phyloP scores from a whole-genome alignment of 2,888 invertebrate genomes.

The Unio pictorum region DNA sequence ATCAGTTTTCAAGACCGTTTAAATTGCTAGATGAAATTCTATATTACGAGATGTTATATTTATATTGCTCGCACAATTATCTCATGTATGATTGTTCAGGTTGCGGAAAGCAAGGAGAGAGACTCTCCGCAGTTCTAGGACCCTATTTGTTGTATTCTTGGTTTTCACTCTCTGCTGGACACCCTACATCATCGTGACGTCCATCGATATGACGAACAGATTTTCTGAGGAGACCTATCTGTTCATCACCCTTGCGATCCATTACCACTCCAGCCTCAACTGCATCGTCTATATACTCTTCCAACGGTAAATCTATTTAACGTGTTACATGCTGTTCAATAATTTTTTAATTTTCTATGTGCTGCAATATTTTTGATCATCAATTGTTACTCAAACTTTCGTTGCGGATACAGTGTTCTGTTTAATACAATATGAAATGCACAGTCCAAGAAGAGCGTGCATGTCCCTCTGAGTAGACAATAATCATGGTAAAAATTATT shows the following conservation, averaged over 20 bases:
- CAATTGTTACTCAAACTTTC: too few species aligned
- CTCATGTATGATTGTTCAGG: slow-evolving; percentile 7
- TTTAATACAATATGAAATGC: too few species aligned
- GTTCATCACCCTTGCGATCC: slow-evolving; percentile 59
- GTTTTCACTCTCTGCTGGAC: slow-evolving; percentile 62
- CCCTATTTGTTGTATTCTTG: slow-evolving; percentile 55
- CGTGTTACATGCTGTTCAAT: too few species aligned
- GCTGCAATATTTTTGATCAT: too few species aligned
- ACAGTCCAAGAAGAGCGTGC: too few species aligned
- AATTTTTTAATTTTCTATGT: too few species aligned
- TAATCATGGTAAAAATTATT: too few species aligned
- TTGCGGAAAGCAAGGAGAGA: slow-evolving; percentile 49
- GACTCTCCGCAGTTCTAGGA: slow-evolving; percentile 50
- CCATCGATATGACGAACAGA: slow-evolving; percentile 42
- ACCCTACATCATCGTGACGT: slow-evolving; percentile 61
- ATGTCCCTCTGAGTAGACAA: too few species aligned
- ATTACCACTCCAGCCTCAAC: slow-evolving; percentile 60
- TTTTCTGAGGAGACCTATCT: slow-evolving; percentile 53
- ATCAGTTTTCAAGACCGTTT: too few species aligned
- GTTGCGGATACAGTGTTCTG: too few species aligned
- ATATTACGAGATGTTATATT: background rate
- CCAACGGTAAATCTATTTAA: slow-evolving; percentile 31
- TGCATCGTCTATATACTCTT: slow-evolving; percentile 52
- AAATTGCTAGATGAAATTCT: background rate
- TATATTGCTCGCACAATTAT: background rate